Evolutionary conservation across 1,140 invertebrate species (phyloP).

Genomic region (Drosophila paulistorum): DNA sequence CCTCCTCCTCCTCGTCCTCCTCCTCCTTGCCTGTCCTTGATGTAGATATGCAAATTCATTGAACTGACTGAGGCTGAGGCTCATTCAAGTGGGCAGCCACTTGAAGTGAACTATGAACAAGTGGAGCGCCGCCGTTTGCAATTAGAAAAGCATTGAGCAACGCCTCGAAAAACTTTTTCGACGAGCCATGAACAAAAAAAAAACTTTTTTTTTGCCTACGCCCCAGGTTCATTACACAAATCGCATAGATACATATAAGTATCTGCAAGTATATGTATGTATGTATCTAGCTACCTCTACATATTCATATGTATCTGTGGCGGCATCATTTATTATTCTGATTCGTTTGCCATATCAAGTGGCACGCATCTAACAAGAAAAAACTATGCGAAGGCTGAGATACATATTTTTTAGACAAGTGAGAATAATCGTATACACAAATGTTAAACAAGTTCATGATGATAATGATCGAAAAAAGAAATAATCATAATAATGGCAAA

Average conservation of each 20-base stretch:
- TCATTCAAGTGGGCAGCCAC: conserved; percentile 43
- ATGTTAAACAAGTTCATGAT: conserved; percentile 45
- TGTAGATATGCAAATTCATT: conserved; percentile 69
- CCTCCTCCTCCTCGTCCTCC: not conserved
- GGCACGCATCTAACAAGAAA: conserved; percentile 63
- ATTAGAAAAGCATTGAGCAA: conserved; percentile 75
- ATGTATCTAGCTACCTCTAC: not conserved
- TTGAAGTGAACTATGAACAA: conserved; percentile 53
- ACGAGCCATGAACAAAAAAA: conserved; percentile 48
- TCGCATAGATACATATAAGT: conserved; percentile 16
- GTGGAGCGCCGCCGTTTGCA: conserved; percentile 55
- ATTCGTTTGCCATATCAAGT: conserved; percentile 69
- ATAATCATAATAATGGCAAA: conserved; percentile 11
- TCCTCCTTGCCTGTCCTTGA: conserved; percentile 8
- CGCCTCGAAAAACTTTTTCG: conserved; percentile 57
- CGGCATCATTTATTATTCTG: conserved; percentile 70
- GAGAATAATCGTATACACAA: conserved; percentile 36
- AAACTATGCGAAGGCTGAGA: conserved; percentile 68
- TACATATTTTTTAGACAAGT: conserved; percentile 18
- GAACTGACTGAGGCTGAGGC: conserved; percentile 41
- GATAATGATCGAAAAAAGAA: conserved; percentile 41
- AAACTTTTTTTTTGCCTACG: conserved; percentile 20
- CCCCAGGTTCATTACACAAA: conserved; percentile 50
- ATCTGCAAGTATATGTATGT: too few species aligned
- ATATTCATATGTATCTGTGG: conserved; percentile 22